phyloP scores from a whole-genome alignment of 1,140 invertebrate species.

The Eupristina koningsbergeri region DNA sequence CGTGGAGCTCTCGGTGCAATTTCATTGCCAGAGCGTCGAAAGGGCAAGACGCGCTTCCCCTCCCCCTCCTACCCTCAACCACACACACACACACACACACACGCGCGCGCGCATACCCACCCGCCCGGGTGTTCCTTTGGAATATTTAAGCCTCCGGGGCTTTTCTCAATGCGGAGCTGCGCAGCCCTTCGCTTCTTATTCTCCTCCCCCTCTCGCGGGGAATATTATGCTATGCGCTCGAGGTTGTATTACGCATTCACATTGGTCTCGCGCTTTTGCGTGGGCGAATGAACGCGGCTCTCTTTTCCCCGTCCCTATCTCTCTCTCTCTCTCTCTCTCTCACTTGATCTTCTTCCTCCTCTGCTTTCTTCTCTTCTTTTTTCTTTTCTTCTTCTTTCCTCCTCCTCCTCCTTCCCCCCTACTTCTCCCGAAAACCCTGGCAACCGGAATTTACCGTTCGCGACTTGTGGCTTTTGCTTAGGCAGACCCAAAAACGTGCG shows the following conservation, averaged over 20 bases:
- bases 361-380: no score
- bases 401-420: background rate
- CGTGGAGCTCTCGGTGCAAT: background rate
- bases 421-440: background rate
- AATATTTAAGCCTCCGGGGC: constrained; percentile 33
- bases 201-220: background rate
- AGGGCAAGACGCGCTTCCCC: background rate
- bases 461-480: constrained; percentile 15
- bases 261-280: background rate
- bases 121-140: background rate
- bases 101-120: background rate
- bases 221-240: background rate
- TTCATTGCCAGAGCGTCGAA: background rate
- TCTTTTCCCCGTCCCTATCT: background rate
- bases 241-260: constrained; percentile 36
- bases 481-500: background rate
- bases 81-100: no score
- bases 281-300: background rate
- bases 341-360: no score
- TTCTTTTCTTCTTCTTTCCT: background rate
- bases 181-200: background rate
- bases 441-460: constrained; percentile 35
- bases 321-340: background rate
- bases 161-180: constrained; percentile 28
- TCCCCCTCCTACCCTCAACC: no score